Base-by-base conservation (phyloP, 2,888 invertebrate species). In the Osedax fenrisi region DNA sequence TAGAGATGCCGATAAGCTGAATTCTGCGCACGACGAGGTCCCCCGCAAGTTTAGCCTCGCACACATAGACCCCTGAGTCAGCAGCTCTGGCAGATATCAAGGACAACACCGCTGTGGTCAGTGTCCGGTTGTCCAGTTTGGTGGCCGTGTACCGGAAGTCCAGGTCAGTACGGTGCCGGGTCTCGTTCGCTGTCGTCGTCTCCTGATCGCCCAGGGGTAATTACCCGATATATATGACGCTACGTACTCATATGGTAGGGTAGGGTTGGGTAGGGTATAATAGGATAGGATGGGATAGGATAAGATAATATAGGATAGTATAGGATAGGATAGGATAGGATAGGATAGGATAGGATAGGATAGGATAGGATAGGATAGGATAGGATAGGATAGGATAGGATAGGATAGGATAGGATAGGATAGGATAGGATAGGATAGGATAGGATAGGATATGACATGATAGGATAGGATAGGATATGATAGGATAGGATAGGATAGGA, bases 361-460 rank as follows among this genome's bases (percentile, higher is more conserved):
- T 75, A 66, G 41, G 27, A 72, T 70, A 76, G 72, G 27, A 27
- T 74, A 76, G 59, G 27, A 71, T 71, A 76, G 64, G 23, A 72
- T 73, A 76, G 68, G 26, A 76, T 74, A 74, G 41, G 25, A 74
- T 3, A 24, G 67, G 3, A 72, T 75, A 75, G 26, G 27, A 62
- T 73, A 75, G 66, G n/a, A 73, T 75, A 75, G 69, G 27, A 75
- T 73, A 75, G 69, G 27, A 73, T 74, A 73, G 61, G 27, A 75
- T 73, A 75, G 61, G 24, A 68, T 75, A 73, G 61, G 41, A 68
- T 66, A 73, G 69, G 24, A 68, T 73, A 73, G 61, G 67, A 56
- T 61, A 62, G 61, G 5, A 21, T n/a, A 70, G 17, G 3, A 26
- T 13, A 75, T 21, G 26, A 72, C 61, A 72, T n/a, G 59, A 72